Conservation (phyloP, 2,888 invertebrate species). For the Schizotus pectinicornis region DNA sequence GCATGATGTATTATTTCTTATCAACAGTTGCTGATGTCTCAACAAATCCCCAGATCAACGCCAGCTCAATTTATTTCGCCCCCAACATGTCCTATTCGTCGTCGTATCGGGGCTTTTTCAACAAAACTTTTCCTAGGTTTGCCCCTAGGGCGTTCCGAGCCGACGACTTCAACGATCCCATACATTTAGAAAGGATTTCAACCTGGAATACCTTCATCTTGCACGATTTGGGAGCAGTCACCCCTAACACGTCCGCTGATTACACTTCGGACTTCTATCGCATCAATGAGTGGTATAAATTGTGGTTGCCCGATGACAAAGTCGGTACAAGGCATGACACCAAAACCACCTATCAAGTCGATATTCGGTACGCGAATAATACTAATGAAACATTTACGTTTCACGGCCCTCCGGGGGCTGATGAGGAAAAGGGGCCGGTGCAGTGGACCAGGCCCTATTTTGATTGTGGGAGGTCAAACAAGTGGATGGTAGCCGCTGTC, state of each 20-base stretch:
- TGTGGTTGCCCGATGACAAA: slow-evolving; percentile 90
- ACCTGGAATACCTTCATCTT: slow-evolving; percentile 91
- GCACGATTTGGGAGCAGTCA: slow-evolving; percentile 83
- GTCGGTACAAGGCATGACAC: slow-evolving; percentile 81
- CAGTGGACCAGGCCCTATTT: slow-evolving; percentile 95
- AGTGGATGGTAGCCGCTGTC: slow-evolving; percentile 94
- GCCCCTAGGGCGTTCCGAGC: slow-evolving; percentile 91
- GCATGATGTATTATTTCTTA: slow-evolving; percentile 97
- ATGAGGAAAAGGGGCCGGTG: slow-evolving; percentile 91
- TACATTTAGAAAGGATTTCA: slow-evolving; percentile 92
- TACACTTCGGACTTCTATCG: slow-evolving; percentile 91
- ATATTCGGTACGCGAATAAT: slow-evolving; percentile 91
- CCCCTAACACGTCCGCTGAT: slow-evolving; percentile 78
- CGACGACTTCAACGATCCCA: slow-evolving; percentile 95
- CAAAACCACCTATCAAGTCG: slow-evolving; percentile 87
- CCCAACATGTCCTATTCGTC: slow-evolving; percentile 94
- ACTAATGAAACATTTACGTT: slow-evolving; percentile 97
- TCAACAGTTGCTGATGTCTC: slow-evolving; percentile 95
- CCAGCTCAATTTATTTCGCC: slow-evolving; percentile 92
- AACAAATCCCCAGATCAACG: slow-evolving; percentile 88
- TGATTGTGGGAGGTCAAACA: slow-evolving; percentile 93
- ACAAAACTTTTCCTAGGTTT: slow-evolving; percentile 89
- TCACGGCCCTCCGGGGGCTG: slow-evolving; percentile 90
- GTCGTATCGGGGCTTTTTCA: slow-evolving; percentile 94
- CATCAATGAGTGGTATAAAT: slow-evolving; percentile 92